Conservation (phyloP, 2,113 vertebrate species). For the Brevimyrus niger region DNA sequence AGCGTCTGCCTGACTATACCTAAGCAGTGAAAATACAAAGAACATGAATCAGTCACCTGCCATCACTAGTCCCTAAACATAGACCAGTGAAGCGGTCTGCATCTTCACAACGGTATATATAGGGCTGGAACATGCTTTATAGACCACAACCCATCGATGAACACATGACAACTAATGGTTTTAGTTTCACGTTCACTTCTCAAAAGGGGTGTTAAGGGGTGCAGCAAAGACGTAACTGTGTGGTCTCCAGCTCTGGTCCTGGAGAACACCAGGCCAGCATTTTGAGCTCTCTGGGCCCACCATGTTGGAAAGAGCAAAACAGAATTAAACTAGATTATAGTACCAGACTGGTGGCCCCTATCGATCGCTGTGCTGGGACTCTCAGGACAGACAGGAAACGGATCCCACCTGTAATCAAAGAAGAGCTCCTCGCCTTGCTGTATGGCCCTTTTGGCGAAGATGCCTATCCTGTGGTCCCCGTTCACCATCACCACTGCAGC, state of each 20-base stretch:
- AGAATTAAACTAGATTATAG: background rate
- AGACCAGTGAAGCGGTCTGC: background rate
- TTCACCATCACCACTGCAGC: constrained; percentile 95
- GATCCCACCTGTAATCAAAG: constrained; percentile 89
- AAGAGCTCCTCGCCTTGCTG: constrained; percentile 95
- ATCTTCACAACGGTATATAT: background rate
- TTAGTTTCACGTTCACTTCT: background rate
- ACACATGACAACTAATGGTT: background rate
- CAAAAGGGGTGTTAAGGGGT: background rate
- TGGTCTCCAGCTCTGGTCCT: background rate
- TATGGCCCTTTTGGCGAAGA: constrained; percentile 94
- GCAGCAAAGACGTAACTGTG: background rate
- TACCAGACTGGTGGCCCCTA: background rate
- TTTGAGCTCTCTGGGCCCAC: background rate
- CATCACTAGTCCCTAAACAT: background rate
- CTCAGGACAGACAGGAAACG: background rate
- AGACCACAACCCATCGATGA: background rate
- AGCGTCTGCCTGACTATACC: constrained; percentile 97
- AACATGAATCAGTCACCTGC: background rate
- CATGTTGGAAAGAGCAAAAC: background rate
- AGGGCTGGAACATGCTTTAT: background rate
- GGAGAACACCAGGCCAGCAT: background rate
- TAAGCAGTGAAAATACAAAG: constrained; percentile 37
- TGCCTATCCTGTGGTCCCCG: constrained; percentile 94
- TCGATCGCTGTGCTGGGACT: background rate